A percentile compares a stretch with the other conserved stretches of the same genome.
phyloP scores from a whole-genome alignment of 2,888 invertebrate species.

The Orchesellides sinensis region DNA sequence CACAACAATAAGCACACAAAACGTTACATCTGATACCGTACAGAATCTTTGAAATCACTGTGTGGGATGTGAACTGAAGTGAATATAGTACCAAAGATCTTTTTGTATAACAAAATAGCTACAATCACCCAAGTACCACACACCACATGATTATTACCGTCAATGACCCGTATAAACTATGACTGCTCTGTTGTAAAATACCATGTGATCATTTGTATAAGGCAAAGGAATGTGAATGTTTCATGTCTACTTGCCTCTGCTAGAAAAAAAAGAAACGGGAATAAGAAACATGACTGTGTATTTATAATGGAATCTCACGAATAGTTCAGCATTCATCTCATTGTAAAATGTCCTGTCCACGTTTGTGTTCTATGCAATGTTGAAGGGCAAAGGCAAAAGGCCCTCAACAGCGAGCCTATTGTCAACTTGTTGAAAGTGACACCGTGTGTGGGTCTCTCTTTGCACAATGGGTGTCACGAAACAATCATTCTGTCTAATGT shows the following conservation, averaged over 20 bases:
- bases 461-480: constrained; percentile 53
- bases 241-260: constrained; percentile 14
- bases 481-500: constrained; percentile 14
- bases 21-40: background rate
- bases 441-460: constrained; percentile 50
- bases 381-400: constrained; percentile 37
- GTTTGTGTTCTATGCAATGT: background rate
- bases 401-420: constrained; percentile 25
- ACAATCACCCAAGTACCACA: constrained; percentile 6
- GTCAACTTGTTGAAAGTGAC: constrained; percentile 37
- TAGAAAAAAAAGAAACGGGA: constrained; percentile 7
- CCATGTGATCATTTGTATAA: background rate
- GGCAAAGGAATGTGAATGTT: constrained; percentile 17
- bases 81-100: background rate
- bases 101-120: too few species aligned
- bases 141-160: constrained; percentile 24
- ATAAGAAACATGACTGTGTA: constrained; percentile 2
- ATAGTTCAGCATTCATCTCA: background rate
- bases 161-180: constrained; percentile 39
- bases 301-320: background rate
- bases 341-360: constrained; percentile 2
- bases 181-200: constrained; percentile 5
- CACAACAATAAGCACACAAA: background rate
- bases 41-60: background rate
- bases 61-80: background rate